These are phyloP conservation scores for Chalcis sispes DNA, from an alignment of 2,888 invertebrate genomes.

Conservation along the genomic window DNA sequence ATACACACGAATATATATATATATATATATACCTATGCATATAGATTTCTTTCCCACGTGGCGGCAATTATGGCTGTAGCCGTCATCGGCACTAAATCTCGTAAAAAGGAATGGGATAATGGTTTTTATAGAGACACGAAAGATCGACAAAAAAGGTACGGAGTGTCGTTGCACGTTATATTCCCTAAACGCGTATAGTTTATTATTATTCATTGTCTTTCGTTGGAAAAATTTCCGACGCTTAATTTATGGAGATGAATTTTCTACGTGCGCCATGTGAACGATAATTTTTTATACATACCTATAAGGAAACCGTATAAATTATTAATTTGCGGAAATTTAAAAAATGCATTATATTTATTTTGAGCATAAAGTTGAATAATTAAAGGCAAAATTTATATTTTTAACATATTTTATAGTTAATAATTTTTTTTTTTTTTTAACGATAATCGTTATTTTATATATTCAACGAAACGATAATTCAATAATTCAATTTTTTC, in stretches of 20 bases:
- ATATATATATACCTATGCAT: conserved; percentile 17
- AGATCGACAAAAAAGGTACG: background rate
- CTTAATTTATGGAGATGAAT: background rate
- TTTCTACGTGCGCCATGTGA: conserved; percentile 1
- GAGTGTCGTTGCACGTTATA: background rate
- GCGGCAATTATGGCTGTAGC: conserved; percentile 34
- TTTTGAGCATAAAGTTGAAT: too few relatives aligned
- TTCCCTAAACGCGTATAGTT: conserved; percentile 11
- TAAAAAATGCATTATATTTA: too few relatives aligned
- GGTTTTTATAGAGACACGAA: background rate
- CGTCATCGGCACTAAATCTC: background rate
- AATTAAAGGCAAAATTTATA: too few relatives aligned
- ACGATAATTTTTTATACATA: too few relatives aligned
- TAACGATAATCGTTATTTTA: too few relatives aligned
- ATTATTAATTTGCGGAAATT: too few relatives aligned
- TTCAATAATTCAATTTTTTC: too few relatives aligned
- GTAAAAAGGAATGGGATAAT: conserved; percentile 9
- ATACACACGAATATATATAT: background rate
- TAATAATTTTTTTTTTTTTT: too few relatives aligned
- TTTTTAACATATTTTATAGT: too few relatives aligned
- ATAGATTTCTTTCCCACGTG: conserved; percentile 40
- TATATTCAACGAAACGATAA: too few relatives aligned
- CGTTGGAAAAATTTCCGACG: conserved; percentile 28
- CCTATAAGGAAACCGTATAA: too few relatives aligned
- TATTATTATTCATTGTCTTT: conserved; percentile 40